Base-by-base conservation (phyloP, 2,797 vertebrate species). In the Cyprinodon diabolis region DNA sequence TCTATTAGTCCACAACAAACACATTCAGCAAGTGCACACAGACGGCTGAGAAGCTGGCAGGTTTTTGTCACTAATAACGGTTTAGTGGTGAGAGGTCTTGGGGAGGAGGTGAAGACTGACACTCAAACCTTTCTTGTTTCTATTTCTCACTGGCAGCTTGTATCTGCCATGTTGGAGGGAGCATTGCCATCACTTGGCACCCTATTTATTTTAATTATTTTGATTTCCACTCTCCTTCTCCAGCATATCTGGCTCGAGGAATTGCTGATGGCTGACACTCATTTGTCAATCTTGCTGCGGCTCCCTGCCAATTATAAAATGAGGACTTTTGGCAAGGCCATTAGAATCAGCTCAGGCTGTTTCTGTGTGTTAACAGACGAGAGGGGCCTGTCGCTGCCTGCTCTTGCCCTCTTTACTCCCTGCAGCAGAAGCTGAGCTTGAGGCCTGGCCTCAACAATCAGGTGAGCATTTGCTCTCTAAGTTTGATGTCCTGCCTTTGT, bases 181-280 rank as follows among this genome's bases (percentile, higher is more conserved):
- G 79, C 78, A 69, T 74, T 72, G 86, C 87, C 90, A 84, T 85
- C 86, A 65, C 87, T 91, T 91, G 83, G 90, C 90, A 90, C 90
- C 92, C 94, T 94, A 94, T 95, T 95, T 93, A 94, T 94, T 95
- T 91, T 92, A 95, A 95, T 94, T 93, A 95, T 95, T 94, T 93
- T 92, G 90, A 94, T 93, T 94, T 89, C 82, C 75, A 77, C 85
- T 87, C 88, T 89, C 88, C 88, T 68, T 88, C 84, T 72, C 84
- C 90, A 91, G 88, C 91, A 88, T 89, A 82, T 77, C 81, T 79
- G 81, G 87, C 86, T 89, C 75, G 73, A 82, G 86, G 90, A 91
- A 87, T 72, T 68, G 88, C 87, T 91, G 92, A 94, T 91, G 93
- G 92, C 92, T 94, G 94, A 92, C 92, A 93, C 90, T 93, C 92